Evolutionary conservation across 2,888 invertebrate genomes (phyloP).

Genomic region (Oasisia sp.): DNA sequence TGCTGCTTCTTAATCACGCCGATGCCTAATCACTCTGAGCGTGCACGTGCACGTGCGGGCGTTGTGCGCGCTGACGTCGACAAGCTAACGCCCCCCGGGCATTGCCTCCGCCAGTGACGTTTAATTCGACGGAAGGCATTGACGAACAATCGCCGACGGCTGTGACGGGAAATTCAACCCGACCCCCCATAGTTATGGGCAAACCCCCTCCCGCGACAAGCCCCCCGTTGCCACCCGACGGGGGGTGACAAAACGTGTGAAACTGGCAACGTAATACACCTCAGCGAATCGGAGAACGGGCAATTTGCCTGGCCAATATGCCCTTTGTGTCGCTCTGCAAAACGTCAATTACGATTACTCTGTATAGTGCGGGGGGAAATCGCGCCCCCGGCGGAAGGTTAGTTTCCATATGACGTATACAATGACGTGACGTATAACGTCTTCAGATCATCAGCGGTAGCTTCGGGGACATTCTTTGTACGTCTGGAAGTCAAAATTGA

Average conservation of each 20-base stretch:
- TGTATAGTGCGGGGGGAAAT: not conserved
- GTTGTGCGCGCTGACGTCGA: not conserved
- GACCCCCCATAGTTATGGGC: not conserved
- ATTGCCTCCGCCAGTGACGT: not conserved
- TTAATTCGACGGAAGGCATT: not conserved
- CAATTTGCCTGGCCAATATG: slow-evolving; percentile 13
- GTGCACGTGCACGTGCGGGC: too few species aligned
- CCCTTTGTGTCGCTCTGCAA: not conserved
- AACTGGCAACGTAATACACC: not conserved
- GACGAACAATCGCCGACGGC: not conserved
- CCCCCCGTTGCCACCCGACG: not conserved
- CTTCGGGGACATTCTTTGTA: not conserved
- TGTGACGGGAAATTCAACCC: not conserved
- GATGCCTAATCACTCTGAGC: too few species aligned
- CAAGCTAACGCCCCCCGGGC: not conserved
- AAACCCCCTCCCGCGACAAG: not conserved
- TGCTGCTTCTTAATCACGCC: too few species aligned
- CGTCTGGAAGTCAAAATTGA: slow-evolving; percentile 13
- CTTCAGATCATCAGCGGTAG: not conserved
- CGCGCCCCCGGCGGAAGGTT: not conserved
- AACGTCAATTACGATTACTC: slow-evolving; percentile 17
- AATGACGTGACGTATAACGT: not conserved
- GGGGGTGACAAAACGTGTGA: not conserved
- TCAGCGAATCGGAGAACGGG: not conserved
- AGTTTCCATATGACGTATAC: not conserved